Conservation (phyloP, 2,888 invertebrate genomes). For the Nymphalis urticae region DNA sequence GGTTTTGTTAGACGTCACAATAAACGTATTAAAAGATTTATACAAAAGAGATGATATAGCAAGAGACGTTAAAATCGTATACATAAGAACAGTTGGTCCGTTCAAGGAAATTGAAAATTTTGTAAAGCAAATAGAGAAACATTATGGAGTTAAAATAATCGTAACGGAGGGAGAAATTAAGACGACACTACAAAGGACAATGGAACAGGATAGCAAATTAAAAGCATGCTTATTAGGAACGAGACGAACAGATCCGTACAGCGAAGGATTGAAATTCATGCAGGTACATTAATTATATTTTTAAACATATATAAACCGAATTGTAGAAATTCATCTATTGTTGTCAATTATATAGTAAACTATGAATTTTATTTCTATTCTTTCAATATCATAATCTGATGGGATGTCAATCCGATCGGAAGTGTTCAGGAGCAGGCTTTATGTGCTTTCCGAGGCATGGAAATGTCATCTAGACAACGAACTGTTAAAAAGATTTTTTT, state of each 20-base stretch:
- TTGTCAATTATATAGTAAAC: too few species aligned
- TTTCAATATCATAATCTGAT: too few species aligned
- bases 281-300: conserved; percentile 76
- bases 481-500: too few species aligned
- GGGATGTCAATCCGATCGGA: too few species aligned
- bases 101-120: conserved; percentile 94
- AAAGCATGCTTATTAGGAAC: conserved; percentile 96
- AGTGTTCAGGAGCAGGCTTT: too few species aligned
- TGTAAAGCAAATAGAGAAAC: conserved; percentile 84
- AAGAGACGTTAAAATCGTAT: conserved; percentile 85
- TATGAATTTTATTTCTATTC: too few species aligned
- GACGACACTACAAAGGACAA: conserved; percentile 84
- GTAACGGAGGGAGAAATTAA: conserved; percentile 87
- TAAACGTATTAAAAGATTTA: conserved; percentile 57
- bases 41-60: conserved; percentile 56
- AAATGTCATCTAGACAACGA: too few species aligned
- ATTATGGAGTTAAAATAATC: conserved; percentile 88
- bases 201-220: conserved; percentile 81
- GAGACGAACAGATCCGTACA: conserved; percentile 92
- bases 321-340: neutral
- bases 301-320: neutral
- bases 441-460: too few species aligned
- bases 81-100: conserved; percentile 89
- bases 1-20: conserved; percentile 84
- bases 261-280: conserved; percentile 84